Percentiles rank a stretch among this genome's conserved stretches.
Conservation (phyloP, 2,797 vertebrate species). For the Momotus momota region DNA sequence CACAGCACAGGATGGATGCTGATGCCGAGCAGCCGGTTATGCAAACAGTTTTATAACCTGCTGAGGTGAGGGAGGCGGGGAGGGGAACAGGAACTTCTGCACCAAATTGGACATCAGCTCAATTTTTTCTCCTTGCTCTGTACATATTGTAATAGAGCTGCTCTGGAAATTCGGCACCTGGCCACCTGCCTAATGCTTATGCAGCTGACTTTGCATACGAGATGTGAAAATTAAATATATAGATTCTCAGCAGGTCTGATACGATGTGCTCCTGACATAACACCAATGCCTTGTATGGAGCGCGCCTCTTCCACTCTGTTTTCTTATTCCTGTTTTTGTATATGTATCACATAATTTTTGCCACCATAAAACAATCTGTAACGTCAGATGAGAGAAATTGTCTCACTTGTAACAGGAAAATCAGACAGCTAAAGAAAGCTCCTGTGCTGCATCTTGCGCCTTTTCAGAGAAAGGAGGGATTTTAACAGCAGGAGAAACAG, state of each 20-base stretch:
- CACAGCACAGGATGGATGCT: rapidly evolving
- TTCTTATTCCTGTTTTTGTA: neutral
- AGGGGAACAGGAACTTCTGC: rapidly evolving
- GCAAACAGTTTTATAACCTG: neutral
- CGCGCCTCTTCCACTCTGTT: neutral
- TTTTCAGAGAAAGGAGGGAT: neutral
- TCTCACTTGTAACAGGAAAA: neutral
- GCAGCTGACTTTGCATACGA: neutral
- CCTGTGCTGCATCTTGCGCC: neutral
- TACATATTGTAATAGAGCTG: neutral
- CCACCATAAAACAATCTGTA: neutral
- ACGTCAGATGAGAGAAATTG: neutral
- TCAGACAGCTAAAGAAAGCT: neutral
- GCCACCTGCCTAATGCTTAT: neutral
- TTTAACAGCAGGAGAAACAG: neutral
- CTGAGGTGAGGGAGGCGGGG: neutral
- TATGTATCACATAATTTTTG: neutral
- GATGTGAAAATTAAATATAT: neutral
- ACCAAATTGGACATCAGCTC: neutral
- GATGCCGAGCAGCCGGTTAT: rapidly evolving
- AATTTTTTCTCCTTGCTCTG: neutral
- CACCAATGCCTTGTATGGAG: neutral
- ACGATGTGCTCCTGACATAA: neutral
- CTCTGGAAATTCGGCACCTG: neutral
- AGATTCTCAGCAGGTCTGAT: neutral